Evolutionary conservation across 2,113 vertebrate species (phyloP), one percentile per base, ranked within the genome.

Genomic region (Siphamia tubifer): DNA sequence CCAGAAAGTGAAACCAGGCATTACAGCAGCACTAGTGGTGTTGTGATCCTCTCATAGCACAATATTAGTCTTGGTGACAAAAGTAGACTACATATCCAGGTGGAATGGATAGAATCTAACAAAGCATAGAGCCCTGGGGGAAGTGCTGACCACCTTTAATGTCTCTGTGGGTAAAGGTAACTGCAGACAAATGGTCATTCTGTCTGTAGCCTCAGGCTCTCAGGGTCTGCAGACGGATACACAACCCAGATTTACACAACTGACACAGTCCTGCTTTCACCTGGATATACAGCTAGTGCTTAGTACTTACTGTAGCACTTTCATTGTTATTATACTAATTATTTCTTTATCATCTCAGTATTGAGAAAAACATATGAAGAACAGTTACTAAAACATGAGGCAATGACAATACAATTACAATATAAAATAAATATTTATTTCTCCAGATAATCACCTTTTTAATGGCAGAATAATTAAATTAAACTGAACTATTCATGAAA

Each of bases 121-220:
- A 71, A 47, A 73, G n/a, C 51, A 45, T 7, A 15, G 36, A 49
- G 19, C 48, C 62, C 34, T 6, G 2, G 9, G 65, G 61, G 61
- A 54, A 45, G 39, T 24, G n/a, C 38, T 64, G 56, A 44, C 21
- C 42, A 58, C 36, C 36, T 51, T 62, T 76, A 63, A 30, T 20
- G 63, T 73, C 13, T 58, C 54, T 48, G 17, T 61, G 15, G 44
- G 40, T 21, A 20, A 42, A 67, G 9, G 19, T 45, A 68, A 72
- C 36, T 48, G 17, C 51, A 64, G 69, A 72, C 10, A 82, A 87
- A 82, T 69, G 77, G 42, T 28, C 34, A 42, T 54, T 63, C 21
- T 47, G 27, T 75, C 35, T 53, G 55, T 32, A 54, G 72, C 49
- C 20, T 19, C 58, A 68, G 49, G 60, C 53, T 28, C 16, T 49